Evolutionary conservation across 1,140 invertebrate genomes (phyloP).

Genomic region (Diabrotica virgifera): DNA sequence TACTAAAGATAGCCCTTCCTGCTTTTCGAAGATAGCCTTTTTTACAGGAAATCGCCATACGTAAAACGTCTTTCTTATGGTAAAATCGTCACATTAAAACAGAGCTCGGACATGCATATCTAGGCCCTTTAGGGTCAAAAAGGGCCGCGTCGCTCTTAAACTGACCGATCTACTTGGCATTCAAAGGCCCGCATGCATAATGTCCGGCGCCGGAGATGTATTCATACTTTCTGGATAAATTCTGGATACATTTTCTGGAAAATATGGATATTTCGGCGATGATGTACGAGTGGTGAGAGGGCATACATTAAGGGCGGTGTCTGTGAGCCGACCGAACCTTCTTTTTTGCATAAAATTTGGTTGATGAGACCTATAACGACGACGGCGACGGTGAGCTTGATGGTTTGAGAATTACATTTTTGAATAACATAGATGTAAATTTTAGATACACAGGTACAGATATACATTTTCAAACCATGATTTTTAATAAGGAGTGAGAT

Average conservation of each 20-base stretch:
- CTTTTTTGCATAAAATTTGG: neutral
- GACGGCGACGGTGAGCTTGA: too few relatives aligned
- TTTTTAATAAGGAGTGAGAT: too few relatives aligned
- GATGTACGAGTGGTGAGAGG: slow-evolving; percentile 1
- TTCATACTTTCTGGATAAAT: slow-evolving; percentile 13
- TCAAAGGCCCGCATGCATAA: slow-evolving; percentile 13
- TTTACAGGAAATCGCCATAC: neutral
- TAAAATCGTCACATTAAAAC: slow-evolving; percentile 12
- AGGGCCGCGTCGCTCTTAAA: slow-evolving; percentile 4
- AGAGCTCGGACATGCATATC: slow-evolving; percentile 12
- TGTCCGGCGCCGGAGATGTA: slow-evolving; percentile 9
- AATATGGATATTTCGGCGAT: neutral
- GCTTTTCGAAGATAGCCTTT: neutral
- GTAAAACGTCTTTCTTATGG: slow-evolving; percentile 11
- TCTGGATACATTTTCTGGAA: neutral
- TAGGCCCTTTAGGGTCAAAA: slow-evolving; percentile 17
- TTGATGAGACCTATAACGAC: neutral
- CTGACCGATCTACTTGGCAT: slow-evolving; percentile 14
- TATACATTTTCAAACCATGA: too few relatives aligned
- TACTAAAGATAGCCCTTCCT: neutral
- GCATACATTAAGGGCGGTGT: neutral
- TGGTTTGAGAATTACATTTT: too few relatives aligned
- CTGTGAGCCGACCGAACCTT: neutral
- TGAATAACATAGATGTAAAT: too few relatives aligned
- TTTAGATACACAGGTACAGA: too few relatives aligned